phyloP scores from a whole-genome alignment of 2,797 vertebrate genomes.

The Acanthurus lineatus region DNA sequence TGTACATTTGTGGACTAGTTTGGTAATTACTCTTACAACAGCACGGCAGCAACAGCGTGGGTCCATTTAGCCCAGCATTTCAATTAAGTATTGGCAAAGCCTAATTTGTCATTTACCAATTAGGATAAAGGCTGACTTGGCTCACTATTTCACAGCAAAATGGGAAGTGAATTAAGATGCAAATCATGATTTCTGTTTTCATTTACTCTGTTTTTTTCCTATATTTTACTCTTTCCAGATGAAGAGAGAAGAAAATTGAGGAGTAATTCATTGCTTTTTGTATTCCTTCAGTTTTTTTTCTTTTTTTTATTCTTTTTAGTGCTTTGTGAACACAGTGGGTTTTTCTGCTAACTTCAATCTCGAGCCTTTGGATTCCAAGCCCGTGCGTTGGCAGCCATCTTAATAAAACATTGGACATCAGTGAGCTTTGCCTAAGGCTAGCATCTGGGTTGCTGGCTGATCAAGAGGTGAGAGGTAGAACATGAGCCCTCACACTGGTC shows the following conservation, averaged over 20 bases:
- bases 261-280: neutral
- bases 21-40: conserved; percentile 73
- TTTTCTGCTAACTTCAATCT: conserved; percentile 35
- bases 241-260: neutral
- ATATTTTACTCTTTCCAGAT: neutral
- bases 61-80: conserved; percentile 70
- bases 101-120: conserved; percentile 80
- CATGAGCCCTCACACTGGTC: conserved; percentile 39
- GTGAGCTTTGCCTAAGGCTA: conserved; percentile 51
- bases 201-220: conserved; percentile 21
- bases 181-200: conserved; percentile 34
- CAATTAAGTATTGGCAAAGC: conserved; percentile 77
- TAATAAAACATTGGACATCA: conserved; percentile 62
- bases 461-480: conserved; percentile 52
- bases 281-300: neutral
- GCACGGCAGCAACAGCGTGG: conserved; percentile 63
- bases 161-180: conserved; percentile 50
- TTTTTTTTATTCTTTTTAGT: neutral
- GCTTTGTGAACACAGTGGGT: conserved; percentile 3
- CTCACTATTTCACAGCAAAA: conserved; percentile 64
- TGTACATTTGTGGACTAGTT: conserved; percentile 62
- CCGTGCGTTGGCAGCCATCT: conserved; percentile 39
- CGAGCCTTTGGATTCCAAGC: conserved; percentile 29
- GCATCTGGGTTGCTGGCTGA: conserved; percentile 39
- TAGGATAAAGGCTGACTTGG: conserved; percentile 69